phyloP scores from a whole-genome alignment of 2,113 vertebrate species.

The Machaerirhynchus nigripectus region DNA sequence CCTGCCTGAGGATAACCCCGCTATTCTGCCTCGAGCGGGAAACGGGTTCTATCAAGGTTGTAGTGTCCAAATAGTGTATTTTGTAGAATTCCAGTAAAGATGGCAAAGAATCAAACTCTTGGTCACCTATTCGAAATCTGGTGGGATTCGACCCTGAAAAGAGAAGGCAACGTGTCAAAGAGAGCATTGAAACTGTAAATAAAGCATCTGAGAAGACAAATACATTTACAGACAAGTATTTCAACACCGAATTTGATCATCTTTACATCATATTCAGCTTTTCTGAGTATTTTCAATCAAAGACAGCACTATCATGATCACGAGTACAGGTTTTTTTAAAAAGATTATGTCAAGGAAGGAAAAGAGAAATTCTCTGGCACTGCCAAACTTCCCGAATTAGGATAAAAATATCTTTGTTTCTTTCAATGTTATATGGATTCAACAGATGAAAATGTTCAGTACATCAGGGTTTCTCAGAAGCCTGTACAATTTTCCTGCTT shows the following conservation, averaged over 20 bases:
- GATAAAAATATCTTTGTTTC: neutral
- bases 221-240: neutral
- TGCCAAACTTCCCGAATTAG: neutral
- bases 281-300: neutral
- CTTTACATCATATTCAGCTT: neutral
- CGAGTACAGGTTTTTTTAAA: neutral
- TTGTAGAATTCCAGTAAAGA: conserved; percentile 98
- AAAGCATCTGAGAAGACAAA: neutral
- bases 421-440: neutral
- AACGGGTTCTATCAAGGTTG: conserved; percentile 96
- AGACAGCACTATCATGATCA: neutral
- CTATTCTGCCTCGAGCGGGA: conserved; percentile 87
- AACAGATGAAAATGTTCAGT: neutral
- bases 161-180: conserved; percentile 55
- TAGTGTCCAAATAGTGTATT: conserved; percentile 99
- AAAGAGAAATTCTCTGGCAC: neutral
- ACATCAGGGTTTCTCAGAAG: neutral
- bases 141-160: conserved; percentile 80
- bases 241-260: neutral
- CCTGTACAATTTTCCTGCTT: neutral
- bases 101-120: conserved; percentile 95
- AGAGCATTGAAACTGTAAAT: neutral
- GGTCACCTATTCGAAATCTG: conserved; percentile 95
- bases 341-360: neutral
- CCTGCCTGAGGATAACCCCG: conserved; percentile 83